These are phyloP conservation scores for Bos indicus DNA, from an alignment of 2,113 vertebrate species.

Conservation along the genomic window DNA sequence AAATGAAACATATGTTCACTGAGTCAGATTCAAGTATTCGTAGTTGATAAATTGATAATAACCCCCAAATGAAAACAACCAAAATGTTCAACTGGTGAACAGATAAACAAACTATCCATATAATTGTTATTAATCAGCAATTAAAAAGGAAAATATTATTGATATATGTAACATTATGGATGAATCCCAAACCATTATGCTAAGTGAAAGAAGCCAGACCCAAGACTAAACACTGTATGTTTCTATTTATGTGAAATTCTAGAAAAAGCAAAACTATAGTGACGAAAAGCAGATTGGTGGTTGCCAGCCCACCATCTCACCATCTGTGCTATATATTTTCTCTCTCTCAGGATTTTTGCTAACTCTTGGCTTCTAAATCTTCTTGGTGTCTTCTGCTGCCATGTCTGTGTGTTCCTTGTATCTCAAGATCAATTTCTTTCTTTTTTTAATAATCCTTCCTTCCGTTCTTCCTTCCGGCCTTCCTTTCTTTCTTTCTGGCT, in stretches of 20 bases:
- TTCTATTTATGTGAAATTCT: slow-evolving; percentile 12
- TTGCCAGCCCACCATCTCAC: not conserved
- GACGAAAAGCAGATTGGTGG: not conserved
- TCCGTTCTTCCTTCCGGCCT: rapidly evolving
- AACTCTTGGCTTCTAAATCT: not conserved
- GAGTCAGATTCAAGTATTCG: not conserved
- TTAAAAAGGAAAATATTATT: not conserved
- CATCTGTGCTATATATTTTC: not conserved
- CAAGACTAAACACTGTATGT: not conserved
- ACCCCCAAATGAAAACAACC: not conserved
- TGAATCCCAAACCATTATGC: not conserved
- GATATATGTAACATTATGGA: not conserved
- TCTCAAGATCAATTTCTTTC: not conserved
- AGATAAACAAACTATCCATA: not conserved
- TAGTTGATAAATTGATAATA: not conserved
- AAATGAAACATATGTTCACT: slow-evolving; percentile 5
- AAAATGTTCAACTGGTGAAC: not conserved
- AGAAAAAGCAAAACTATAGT: not conserved
- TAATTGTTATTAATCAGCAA: not conserved
- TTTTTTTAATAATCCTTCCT: not conserved
- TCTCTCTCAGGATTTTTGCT: not conserved
- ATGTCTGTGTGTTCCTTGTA: not conserved
- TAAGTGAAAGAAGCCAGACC: not conserved
- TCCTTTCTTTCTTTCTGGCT: not conserved
- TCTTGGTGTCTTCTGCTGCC: not conserved